A percentile compares a stretch with the other conserved stretches of the same genome.
These are phyloP conservation scores for Oenanthe oenanthe DNA, from an alignment of 2,113 vertebrate species.

Conservation along the genomic window DNA sequence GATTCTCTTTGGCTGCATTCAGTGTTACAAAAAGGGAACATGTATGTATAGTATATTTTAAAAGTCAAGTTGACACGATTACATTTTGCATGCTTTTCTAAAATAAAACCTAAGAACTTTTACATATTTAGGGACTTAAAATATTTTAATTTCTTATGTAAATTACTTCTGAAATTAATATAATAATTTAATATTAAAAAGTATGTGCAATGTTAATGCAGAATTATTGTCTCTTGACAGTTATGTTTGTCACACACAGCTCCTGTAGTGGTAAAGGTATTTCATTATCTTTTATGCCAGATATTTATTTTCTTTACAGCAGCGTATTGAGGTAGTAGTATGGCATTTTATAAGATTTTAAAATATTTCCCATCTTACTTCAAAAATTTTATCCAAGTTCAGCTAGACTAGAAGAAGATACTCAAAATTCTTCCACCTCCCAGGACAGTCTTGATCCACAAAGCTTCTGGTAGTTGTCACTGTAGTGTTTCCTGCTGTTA, in stretches of 20 bases:
- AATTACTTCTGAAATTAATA: slow-evolving; percentile 58
- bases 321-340: neutral
- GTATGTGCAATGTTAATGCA: slow-evolving; percentile 72
- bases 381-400: neutral
- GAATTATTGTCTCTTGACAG: slow-evolving; percentile 67
- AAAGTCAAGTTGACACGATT: neutral
- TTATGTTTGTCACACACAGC: slow-evolving; percentile 57
- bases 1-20: neutral
- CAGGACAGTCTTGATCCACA: neutral
- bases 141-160: slow-evolving; percentile 48
- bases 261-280: slow-evolving; percentile 64
- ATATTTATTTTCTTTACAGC: slow-evolving; percentile 52
- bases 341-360: slow-evolving; percentile 17
- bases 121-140: slow-evolving; percentile 49
- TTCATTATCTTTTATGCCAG: slow-evolving; percentile 64
- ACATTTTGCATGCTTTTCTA: neutral
- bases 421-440: neutral
- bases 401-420: neutral
- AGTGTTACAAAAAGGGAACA: neutral
- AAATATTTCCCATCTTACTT: neutral
- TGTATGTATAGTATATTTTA: neutral
- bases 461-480: neutral
- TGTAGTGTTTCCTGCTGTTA: neutral
- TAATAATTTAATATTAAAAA: slow-evolving; percentile 64
- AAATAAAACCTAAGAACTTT: slow-evolving; percentile 49